A percentile compares a stretch with the other conserved stretches of the same genome.
Evolutionary conservation across 2,113 vertebrate genomes (phyloP).

Genomic region (Ciconia maguari): DNA sequence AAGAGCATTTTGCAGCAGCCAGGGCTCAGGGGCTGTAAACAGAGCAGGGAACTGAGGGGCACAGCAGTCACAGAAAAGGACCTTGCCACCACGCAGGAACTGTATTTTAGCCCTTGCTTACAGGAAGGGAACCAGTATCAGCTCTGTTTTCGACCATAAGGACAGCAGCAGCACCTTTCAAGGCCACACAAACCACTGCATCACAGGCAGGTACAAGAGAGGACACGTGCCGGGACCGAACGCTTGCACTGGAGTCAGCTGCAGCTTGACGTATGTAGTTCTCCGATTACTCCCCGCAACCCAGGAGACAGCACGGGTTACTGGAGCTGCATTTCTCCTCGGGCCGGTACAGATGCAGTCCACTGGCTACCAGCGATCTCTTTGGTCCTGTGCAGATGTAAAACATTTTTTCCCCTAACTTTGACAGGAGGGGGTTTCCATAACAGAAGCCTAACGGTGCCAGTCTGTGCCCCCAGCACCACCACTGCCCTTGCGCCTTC

Average conservation of each 20-base stretch:
- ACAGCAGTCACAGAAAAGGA: background rate
- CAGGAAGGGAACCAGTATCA: background rate
- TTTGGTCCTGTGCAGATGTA: background rate
- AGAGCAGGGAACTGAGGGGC: background rate
- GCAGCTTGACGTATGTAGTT: fast-evolving
- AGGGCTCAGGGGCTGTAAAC: background rate
- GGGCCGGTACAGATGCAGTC: background rate
- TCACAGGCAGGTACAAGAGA: background rate
- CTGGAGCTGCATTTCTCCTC: background rate
- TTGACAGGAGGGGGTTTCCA: background rate
- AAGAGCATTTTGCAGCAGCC: background rate
- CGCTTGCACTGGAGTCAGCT: background rate
- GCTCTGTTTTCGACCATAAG: fast-evolving
- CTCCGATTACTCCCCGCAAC: fast-evolving
- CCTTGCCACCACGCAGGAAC: background rate
- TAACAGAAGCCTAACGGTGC: background rate
- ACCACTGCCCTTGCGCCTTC: fast-evolving
- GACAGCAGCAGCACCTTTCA: background rate
- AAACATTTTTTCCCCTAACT: background rate
- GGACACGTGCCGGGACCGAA: fast-evolving
- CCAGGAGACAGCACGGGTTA: background rate
- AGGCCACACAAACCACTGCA: background rate
- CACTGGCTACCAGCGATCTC: background rate
- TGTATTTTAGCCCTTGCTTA: background rate
- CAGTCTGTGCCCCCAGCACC: background rate